Evolutionary conservation across 1,140 invertebrate species (phyloP).

Genomic region (Bombus fervidus): DNA sequence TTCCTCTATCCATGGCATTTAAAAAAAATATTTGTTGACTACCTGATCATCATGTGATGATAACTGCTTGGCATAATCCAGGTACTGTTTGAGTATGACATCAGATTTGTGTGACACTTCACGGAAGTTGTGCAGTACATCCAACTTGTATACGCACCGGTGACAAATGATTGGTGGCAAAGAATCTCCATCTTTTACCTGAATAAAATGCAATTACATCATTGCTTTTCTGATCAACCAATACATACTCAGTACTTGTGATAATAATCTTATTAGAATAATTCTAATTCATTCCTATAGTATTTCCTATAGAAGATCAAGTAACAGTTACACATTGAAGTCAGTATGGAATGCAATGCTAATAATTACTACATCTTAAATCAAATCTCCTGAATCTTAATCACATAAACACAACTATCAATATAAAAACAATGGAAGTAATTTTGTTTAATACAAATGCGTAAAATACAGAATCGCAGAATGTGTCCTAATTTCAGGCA

Average conservation of each 20-base stretch:
- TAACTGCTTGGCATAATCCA: constrained; percentile 81
- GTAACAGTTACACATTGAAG: background rate
- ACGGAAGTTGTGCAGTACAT: constrained; percentile 81
- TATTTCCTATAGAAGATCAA: background rate
- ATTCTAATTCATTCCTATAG: background rate
- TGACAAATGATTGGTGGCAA: constrained; percentile 82
- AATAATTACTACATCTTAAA: background rate
- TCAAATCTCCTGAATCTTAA: background rate
- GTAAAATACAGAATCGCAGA: background rate
- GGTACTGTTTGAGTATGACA: constrained; percentile 82
- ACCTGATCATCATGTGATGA: constrained; percentile 77
- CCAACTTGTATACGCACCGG: constrained; percentile 81
- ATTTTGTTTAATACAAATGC: background rate
- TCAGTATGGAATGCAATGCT: background rate
- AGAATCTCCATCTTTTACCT: constrained; percentile 82
- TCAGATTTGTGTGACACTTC: constrained; percentile 82
- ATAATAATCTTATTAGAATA: background rate
- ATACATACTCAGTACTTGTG: background rate
- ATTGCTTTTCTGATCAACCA: background rate
- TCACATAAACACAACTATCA: background rate
- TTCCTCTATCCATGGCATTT: background rate
- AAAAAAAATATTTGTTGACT: constrained; percentile 44
- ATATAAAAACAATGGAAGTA: background rate
- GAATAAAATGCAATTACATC: constrained; percentile 48
- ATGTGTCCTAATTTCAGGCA: background rate